Conservation (phyloP, 1,140 invertebrate species). For the Ctenoplectra terminalis region DNA sequence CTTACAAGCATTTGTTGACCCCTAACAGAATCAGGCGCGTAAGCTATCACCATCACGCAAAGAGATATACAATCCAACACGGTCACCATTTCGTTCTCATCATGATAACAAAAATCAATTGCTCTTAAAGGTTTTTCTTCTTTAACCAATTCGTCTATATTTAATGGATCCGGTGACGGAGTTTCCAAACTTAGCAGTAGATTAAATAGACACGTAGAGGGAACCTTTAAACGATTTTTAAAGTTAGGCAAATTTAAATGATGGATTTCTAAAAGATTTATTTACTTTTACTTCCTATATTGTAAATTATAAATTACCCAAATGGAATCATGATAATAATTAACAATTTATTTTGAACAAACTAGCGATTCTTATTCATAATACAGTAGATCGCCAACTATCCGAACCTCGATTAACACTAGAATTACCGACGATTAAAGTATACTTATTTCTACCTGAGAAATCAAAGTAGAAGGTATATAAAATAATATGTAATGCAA, state of each 20-base stretch:
- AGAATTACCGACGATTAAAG: too few species aligned
- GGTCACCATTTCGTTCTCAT: slow-evolving; percentile 97
- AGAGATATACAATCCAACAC: slow-evolving; percentile 96
- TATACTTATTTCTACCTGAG: too few species aligned
- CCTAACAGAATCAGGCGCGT: slow-evolving; percentile 96
- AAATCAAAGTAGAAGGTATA: too few species aligned
- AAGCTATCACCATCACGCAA: slow-evolving; percentile 98
- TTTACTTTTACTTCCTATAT: neutral
- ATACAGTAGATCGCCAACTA: too few species aligned
- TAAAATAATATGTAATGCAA: too few species aligned
- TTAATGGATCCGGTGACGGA: slow-evolving; percentile 95
- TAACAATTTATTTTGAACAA: too few species aligned
- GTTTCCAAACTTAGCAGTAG: slow-evolving; percentile 96
- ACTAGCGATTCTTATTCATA: too few species aligned
- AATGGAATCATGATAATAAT: too few species aligned
- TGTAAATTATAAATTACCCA: too few species aligned
- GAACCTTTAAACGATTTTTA: slow-evolving; percentile 85
- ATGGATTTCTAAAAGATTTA: neutral
- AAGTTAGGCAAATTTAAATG: neutral
- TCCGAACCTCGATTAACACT: too few species aligned
- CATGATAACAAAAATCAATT: slow-evolving; percentile 98
- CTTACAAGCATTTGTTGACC: slow-evolving; percentile 98
- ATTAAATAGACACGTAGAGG: slow-evolving; percentile 95
- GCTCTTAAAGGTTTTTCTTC: slow-evolving; percentile 98
- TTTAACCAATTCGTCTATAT: slow-evolving; percentile 97